Conservation (phyloP, 2,113 vertebrate species). For the Pelvicachromis taeniatus region DNA sequence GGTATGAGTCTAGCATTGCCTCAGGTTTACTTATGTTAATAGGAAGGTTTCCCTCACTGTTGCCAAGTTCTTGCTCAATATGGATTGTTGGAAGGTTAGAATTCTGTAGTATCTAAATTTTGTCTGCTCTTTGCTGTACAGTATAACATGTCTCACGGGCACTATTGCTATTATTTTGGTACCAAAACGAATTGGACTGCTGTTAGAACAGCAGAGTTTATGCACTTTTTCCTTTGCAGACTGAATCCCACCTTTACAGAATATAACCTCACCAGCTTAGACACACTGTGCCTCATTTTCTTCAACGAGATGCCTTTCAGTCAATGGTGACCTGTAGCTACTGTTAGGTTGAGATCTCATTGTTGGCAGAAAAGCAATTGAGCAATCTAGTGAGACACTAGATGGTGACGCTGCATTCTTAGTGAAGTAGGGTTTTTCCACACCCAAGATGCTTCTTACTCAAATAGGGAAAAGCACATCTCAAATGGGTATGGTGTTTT, state of each 20-base stretch:
- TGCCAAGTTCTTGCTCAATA: background rate
- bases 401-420: no score
- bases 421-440: background rate
- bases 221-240: background rate
- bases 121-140: background rate
- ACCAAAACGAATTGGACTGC: background rate
- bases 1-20: background rate
- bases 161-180: background rate
- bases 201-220: background rate
- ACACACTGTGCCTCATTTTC: background rate
- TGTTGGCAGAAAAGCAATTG: background rate
- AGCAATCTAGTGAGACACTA: background rate
- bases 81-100: background rate
- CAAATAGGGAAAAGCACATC: background rate
- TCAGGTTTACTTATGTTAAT: background rate
- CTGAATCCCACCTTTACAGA: background rate
- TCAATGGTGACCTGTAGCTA: background rate
- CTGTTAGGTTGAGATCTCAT: background rate
- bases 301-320: background rate
- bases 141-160: background rate
- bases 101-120: background rate
- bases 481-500: background rate
- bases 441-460: background rate
- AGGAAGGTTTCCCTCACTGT: background rate
- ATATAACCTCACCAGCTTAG: background rate